These are phyloP conservation scores for Dysmachus trigonus DNA, from an alignment of 2,888 invertebrate species.

Conservation along the genomic window DNA sequence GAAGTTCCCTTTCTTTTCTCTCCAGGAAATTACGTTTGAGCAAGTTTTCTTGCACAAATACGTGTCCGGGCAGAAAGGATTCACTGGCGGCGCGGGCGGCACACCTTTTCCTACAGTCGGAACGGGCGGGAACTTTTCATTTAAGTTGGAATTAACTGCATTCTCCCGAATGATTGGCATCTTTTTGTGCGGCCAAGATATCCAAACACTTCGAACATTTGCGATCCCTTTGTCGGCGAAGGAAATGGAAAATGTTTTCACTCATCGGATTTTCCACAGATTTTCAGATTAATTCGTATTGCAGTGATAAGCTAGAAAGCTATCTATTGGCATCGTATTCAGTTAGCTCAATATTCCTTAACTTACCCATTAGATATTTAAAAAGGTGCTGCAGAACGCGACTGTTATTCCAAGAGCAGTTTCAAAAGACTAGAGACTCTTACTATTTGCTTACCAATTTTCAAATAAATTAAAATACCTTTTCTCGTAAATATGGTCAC, in stretches of 20 bases:
- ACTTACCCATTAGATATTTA: background rate
- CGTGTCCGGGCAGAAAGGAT: background rate
- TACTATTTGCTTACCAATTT: too few species aligned
- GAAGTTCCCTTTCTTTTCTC: background rate
- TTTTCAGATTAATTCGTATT: background rate
- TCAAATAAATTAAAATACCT: too few species aligned
- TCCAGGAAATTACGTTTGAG: conserved; percentile 14
- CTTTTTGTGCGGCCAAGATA: background rate
- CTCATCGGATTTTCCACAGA: background rate
- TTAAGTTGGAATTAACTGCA: conserved; percentile 26
- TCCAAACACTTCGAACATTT: background rate
- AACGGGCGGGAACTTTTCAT: background rate
- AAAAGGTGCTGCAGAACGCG: background rate
- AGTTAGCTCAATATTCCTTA: background rate
- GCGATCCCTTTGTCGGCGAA: background rate
- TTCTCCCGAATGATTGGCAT: background rate
- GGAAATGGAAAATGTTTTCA: background rate
- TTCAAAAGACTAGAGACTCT: too few species aligned
- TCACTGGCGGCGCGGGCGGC: background rate
- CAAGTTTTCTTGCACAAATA: conserved; percentile 13
- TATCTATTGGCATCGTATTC: background rate
- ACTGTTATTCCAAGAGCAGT: too few species aligned
- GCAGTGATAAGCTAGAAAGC: background rate
- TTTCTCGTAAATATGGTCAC: too few species aligned
- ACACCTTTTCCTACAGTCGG: background rate